These are phyloP conservation scores for Globia sparganii DNA, from an alignment of 2,888 invertebrate genomes.

Conservation along the genomic window DNA sequence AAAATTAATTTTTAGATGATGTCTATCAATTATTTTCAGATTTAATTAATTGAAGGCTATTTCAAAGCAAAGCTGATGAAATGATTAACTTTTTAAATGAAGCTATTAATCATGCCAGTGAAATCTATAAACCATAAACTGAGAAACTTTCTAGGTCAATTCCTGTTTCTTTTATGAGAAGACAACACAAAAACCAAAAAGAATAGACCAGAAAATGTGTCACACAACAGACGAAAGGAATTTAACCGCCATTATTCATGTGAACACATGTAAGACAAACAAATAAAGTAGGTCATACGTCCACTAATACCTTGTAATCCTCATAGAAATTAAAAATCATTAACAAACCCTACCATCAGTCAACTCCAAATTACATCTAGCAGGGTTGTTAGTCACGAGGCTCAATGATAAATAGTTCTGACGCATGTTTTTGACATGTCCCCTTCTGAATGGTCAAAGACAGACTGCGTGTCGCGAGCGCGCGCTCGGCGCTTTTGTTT, in stretches of 20 bases:
- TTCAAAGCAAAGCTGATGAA: neutral
- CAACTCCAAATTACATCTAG: conserved; percentile 74
- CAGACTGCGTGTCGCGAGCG: conserved; percentile 80
- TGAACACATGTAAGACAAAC: conserved; percentile 59
- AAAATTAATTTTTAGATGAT: neutral
- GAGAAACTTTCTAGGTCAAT: conserved; percentile 17
- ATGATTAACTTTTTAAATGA: neutral
- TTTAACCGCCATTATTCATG: conserved; percentile 67
- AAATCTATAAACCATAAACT: conserved; percentile 2
- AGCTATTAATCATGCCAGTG: neutral
- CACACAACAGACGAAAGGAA: conserved; percentile 49
- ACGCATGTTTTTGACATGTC: conserved; percentile 72
- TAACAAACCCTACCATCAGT: conserved; percentile 69
- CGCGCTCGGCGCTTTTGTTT: conserved; percentile 74
- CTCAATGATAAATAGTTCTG: conserved; percentile 76
- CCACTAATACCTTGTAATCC: conserved; percentile 81
- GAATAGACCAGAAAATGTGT: conserved; percentile 39
- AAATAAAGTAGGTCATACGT: conserved; percentile 70
- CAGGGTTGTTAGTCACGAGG: conserved; percentile 67
- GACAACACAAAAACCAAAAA: conserved; percentile 15
- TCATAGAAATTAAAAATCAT: conserved; percentile 81
- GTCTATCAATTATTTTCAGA: conserved; percentile 8
- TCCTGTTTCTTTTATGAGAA: conserved; percentile 26
- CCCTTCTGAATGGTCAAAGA: conserved; percentile 72
- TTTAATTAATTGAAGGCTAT: neutral